Base-by-base conservation (phyloP, 2,888 invertebrate genomes). In the Muscina levida region DNA sequence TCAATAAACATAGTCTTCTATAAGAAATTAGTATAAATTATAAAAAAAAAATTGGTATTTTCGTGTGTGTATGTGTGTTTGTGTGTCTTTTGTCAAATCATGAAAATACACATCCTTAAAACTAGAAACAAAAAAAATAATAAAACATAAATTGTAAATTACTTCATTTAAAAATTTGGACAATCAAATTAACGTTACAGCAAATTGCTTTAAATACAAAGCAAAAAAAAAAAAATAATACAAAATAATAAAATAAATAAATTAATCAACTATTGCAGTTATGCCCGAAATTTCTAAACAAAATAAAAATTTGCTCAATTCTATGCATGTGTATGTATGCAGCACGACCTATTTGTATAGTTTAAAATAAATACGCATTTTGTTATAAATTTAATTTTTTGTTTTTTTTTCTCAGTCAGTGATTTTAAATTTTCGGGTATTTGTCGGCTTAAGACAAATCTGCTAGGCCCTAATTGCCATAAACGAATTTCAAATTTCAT, bases 201-300 rank as follows among this genome's bases (percentile, higher is more conserved):
- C 53, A 51, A 68, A 22, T 39, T 22, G 39, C 31, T 31, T 39
- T n/a, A n/a, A n/a, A n/a, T 31, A 31, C 31, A 31, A 8, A 31
- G 31, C n/a, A n/a, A n/a, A n/a, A n/a, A n/a, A n/a, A n/a, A n/a
- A n/a, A n/a, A 48, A 37, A 37, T 31, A 71, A 51, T 62, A n/a
- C n/a, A n/a, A n/a, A n/a, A n/a, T n/a, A n/a, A n/a, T n/a, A n/a
- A 57, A 59, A 81, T 66, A 72, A 72, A 77, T 72, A 72, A 77
- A 70, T 68, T 72, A 77, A 80, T 74, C 71, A 77, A 74, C 85
- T 87, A 87, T 86, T 87, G 87, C 88, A 86, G 77, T 86, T 82
- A 82, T 86, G 88, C 87, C 88, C 87, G 87, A 86, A 86, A 72
- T 74, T 82, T 68, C 59, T 51, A 39, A 31, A 31, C 3, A 31